Evolutionary conservation across 2,888 invertebrate species (phyloP).

Genomic region (Athalia cordata): DNA sequence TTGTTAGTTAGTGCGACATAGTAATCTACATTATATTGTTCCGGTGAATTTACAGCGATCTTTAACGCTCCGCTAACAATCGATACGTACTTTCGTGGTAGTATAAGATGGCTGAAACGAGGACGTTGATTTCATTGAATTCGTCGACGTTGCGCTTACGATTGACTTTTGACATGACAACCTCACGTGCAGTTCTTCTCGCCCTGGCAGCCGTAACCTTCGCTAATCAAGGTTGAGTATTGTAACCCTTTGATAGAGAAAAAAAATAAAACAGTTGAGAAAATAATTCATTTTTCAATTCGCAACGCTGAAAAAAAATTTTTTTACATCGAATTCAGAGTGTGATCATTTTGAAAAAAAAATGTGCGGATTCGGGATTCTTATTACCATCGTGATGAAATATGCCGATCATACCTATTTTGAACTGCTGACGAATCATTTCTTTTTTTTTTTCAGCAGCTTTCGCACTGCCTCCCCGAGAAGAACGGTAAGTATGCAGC

Average conservation of each 20-base stretch:
- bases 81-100: constrained; percentile 43
- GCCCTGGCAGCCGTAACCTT: neutral
- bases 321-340: too few species aligned
- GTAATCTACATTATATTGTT: constrained; percentile 48
- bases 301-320: too few species aligned
- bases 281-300: too few species aligned
- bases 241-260: neutral
- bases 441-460: too few species aligned
- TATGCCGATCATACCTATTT: too few species aligned
- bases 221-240: neutral
- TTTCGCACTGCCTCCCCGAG: too few species aligned
- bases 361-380: too few species aligned
- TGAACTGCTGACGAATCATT: too few species aligned
- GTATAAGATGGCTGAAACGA: constrained; percentile 38
- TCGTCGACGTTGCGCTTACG: neutral
- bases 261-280: neutral
- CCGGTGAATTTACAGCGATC: constrained; percentile 48
- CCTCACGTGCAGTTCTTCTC: neutral
- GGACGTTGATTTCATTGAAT: too few species aligned
- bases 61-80: constrained; percentile 46
- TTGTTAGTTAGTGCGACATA: constrained; percentile 39
- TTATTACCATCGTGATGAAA: too few species aligned
- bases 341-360: too few species aligned
- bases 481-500: too few species aligned
- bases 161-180: constrained; percentile 23